Evolutionary conservation across 37 sponge, comb jelly and placozoan genomes (phyloP).

Genomic region (Beroe ovata): DNA sequence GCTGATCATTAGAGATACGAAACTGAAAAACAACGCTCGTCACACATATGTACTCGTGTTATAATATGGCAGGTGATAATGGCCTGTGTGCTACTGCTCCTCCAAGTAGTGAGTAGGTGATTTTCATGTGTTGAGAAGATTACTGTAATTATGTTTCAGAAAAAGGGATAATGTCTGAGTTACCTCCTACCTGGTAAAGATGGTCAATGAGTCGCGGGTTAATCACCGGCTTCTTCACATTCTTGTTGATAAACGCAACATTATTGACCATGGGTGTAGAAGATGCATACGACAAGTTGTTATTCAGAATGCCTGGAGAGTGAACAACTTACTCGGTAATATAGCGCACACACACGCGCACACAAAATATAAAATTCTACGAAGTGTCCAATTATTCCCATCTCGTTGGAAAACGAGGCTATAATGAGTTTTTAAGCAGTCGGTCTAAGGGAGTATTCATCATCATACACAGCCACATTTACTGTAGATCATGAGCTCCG

Average conservation of each 20-base stretch:
- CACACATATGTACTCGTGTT: no score
- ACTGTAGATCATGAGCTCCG: background rate
- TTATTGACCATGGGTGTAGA: slow-evolving; percentile 62
- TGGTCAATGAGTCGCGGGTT: slow-evolving; percentile 65
- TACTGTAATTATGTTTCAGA: background rate
- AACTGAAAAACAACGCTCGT: background rate
- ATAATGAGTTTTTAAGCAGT: background rate
- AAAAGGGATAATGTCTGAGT: background rate
- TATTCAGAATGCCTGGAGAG: slow-evolving; percentile 27
- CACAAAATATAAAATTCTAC: background rate
- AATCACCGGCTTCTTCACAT: slow-evolving; percentile 33
- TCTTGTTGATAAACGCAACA: background rate
- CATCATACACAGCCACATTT: background rate
- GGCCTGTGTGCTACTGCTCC: no score
- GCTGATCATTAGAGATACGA: background rate
- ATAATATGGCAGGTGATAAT: no score
- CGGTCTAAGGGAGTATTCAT: background rate
- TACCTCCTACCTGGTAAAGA: background rate
- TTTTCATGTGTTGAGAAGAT: background rate
- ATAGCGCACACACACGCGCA: no score
- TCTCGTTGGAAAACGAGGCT: background rate
- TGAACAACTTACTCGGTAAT: background rate
- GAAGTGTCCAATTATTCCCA: background rate
- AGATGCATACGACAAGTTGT: slow-evolving; percentile 41
- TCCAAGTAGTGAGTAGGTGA: background rate